Conservation (phyloP, 2,888 invertebrate species). For the Chrysodeixis includens region DNA sequence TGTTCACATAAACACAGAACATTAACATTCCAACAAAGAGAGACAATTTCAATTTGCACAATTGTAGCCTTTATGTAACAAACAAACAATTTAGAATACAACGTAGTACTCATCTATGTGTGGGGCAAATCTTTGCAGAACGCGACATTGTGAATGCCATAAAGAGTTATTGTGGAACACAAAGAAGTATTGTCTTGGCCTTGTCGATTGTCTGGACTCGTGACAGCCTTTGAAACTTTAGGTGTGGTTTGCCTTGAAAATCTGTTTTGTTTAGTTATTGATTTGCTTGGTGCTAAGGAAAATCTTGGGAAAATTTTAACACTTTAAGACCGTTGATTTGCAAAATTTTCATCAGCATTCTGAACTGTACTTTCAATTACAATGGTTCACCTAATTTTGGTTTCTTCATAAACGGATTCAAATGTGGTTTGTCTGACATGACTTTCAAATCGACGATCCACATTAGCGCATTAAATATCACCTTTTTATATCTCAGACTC, state of each 20-base stretch:
- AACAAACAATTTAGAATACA: conserved; percentile 74
- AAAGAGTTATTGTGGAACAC: conserved; percentile 80
- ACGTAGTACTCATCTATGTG: conserved; percentile 65
- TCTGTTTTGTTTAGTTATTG: conserved; percentile 52
- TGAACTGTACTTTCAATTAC: background rate
- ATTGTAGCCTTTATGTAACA: conserved; percentile 66
- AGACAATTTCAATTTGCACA: conserved; percentile 59
- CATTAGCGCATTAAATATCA: background rate
- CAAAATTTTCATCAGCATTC: no score
- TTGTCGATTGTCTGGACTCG: conserved; percentile 80
- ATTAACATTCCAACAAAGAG: conserved; percentile 49
- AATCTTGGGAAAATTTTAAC: background rate
- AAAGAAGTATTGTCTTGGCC: conserved; percentile 80
- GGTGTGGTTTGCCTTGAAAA: conserved; percentile 69
- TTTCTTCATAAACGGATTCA: background rate
- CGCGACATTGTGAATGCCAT: conserved; percentile 80
- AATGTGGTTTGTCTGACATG: background rate
- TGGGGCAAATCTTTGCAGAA: conserved; percentile 84
- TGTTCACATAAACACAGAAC: conserved; percentile 32
- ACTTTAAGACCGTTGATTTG: background rate
- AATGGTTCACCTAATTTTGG: background rate
- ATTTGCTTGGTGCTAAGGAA: conserved; percentile 15
- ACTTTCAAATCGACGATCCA: conserved; percentile 1
- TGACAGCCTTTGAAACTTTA: conserved; percentile 61
- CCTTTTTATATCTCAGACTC: background rate